Evolutionary conservation across 2,797 vertebrate species (phyloP), one percentile per base, ranked within the genome.

Genomic region (Pseudomugil gertrudae): DNA sequence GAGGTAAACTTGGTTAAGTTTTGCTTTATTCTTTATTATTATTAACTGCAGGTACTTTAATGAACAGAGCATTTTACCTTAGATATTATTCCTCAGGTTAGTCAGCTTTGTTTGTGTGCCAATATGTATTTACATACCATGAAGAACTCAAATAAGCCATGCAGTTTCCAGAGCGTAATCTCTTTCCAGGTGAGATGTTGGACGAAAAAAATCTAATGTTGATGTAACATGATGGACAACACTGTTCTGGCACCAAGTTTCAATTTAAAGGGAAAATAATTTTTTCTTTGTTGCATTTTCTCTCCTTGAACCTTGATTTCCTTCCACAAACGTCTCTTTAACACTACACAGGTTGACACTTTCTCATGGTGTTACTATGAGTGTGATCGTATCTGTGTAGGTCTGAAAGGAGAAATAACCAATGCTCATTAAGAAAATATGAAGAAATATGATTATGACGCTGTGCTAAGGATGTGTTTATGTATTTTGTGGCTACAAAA

Each of bases 391-490:
- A 3, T 52, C 30, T 36, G n/a, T 45, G 30, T 33, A 50, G 40
- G n/a, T n/a, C 35, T 70, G 23, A 57, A 68, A 30, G 0, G 13
- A 50, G 13, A 33, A 17, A 58, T 53, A 76, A 73, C 57, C 40
- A 48, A 23, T 59, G 69, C 60, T 74, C 60, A 76, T 86, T 77
- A 75, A 78, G 35, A 70, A 73, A 78, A 70, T 33, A 57, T 62
- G 74, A 70, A 33, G 55, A 63, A 79, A 68, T 43, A 56, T 17
- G 13, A 27, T 35, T 55, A 23, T 57, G 58, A 52, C 29, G 0
- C 24, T 51, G 52, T 51, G 59, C 72, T 54, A 60, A 47, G 53
- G 57, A 32, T 19, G 33, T 27, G 27, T 62, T 73, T 1, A 61
- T 51, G 47, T 66, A 21, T 71, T 78, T 50, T 68, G 30, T 26